Base-by-base conservation (phyloP, 2,888 invertebrate genomes). In the Trissonchulus latispiculum region DNA sequence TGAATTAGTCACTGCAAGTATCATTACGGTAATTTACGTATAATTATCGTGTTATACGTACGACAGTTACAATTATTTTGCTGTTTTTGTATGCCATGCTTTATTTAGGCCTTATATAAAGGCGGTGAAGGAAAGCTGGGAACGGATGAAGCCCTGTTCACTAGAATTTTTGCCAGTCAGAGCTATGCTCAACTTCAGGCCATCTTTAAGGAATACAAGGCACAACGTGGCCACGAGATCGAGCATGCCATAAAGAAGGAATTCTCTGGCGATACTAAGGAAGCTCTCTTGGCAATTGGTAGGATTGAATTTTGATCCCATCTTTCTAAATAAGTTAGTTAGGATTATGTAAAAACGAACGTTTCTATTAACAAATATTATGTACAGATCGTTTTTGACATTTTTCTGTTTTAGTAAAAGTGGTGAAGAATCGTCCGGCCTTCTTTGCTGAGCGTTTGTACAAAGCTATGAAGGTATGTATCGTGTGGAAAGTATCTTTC, bases 51-150 rank as follows among this genome's bases (percentile, higher is more conserved):
- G n/a, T n/a, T n/a, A n/a, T n/a, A n/a, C n/a, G n/a, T n/a, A n/a
- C n/a, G n/a, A n/a, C n/a, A n/a, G n/a, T n/a, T n/a, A n/a, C n/a
- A n/a, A n/a, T n/a, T n/a, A n/a, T n/a, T n/a, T n/a, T n/a, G n/a
- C n/a, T n/a, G n/a, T n/a, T n/a, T n/a, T n/a, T n/a, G n/a, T n/a
- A n/a, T n/a, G n/a, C n/a, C n/a, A n/a, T 73, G 75, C 37, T 70
- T 70, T 59, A 67, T 78, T 35, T 75, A 84, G 82, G 82, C 83
- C 80, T 84, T 90, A 72, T 88, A 87, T 85, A 87, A 88, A 80
- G 89, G 91, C 1, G 91, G 87, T n/a, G 85, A 80, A 62, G 82
- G 80, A 0, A 78, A 81, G 61, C 80, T 83, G 76, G 85, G 94
- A 72, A 94, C 93, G 0, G 81, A 82, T 68, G 80, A 80, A 70